These are phyloP conservation scores for Erannis defoliaria DNA, from an alignment of 2,888 invertebrate species.

Conservation along the genomic window DNA sequence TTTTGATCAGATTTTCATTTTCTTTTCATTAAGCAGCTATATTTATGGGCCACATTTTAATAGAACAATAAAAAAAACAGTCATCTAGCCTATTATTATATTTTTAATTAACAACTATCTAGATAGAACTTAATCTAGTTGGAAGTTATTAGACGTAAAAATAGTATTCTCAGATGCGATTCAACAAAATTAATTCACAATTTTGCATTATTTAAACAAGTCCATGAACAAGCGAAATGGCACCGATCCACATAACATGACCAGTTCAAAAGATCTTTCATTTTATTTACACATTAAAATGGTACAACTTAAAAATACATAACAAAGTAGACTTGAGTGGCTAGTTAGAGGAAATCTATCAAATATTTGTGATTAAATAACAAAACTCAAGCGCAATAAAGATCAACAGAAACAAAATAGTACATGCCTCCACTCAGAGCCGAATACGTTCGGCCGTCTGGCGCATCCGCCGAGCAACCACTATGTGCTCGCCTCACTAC, in stretches of 20 bases:
- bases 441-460: slow-evolving; percentile 50
- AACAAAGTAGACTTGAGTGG: slow-evolving; percentile 82
- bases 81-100: too few relatives aligned
- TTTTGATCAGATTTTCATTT: too few relatives aligned
- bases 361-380: slow-evolving; percentile 78
- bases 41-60: too few relatives aligned
- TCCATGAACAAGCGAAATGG: slow-evolving; percentile 54
- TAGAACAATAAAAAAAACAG: too few relatives aligned
- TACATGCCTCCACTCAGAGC: slow-evolving; percentile 61
- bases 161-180: not conserved
- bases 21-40: too few relatives aligned
- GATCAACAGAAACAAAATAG: slow-evolving; percentile 79
- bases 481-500: slow-evolving; percentile 24
- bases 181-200: not conserved
- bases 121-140: not conserved
- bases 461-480: slow-evolving; percentile 43
- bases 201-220: slow-evolving; percentile 19
- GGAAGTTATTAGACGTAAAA: not conserved
- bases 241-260: slow-evolving; percentile 60
- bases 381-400: slow-evolving; percentile 80
- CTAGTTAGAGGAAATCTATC: slow-evolving; percentile 76
- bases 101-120: too few relatives aligned
- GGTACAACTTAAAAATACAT: slow-evolving; percentile 85
- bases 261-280: slow-evolving; percentile 73
- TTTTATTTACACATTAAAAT: slow-evolving; percentile 78